phyloP scores from a whole-genome alignment of 2,797 vertebrate species.

The Chaenodraco wilsoni region DNA sequence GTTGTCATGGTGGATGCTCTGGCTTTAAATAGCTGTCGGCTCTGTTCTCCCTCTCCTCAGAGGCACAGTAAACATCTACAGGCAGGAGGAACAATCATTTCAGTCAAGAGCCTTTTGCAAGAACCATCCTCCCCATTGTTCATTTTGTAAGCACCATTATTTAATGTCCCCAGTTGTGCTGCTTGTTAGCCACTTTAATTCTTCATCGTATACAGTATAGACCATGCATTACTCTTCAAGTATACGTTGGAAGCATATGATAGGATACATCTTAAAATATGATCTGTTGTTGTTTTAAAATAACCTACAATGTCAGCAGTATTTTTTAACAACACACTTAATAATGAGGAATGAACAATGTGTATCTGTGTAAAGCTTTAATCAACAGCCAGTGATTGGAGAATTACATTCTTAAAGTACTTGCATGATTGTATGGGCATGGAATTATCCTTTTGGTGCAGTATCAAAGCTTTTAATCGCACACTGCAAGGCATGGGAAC shows the following conservation, averaged over 20 bases:
- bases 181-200: neutral
- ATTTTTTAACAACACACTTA: neutral
- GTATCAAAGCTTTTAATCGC: slow-evolving; percentile 47
- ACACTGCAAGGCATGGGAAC: slow-evolving; percentile 8
- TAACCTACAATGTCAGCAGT: slow-evolving; percentile 1
- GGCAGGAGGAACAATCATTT: slow-evolving; percentile 49
- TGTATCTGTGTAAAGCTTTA: neutral
- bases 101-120: slow-evolving; percentile 32
- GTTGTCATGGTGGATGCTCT: slow-evolving; percentile 64
- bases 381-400: neutral
- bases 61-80: slow-evolving; percentile 50
- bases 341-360: neutral
- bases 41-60: slow-evolving; percentile 44
- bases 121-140: slow-evolving; percentile 23
- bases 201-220: neutral
- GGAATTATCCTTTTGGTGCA: slow-evolving; percentile 40
- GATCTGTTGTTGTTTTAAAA: neutral
- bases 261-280: neutral
- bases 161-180: slow-evolving; percentile 13
- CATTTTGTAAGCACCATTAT: slow-evolving; percentile 13
- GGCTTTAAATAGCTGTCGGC: slow-evolving; percentile 60
- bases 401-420: slow-evolving; percentile 18
- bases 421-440: slow-evolving; percentile 36
- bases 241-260: slow-evolving; percentile 2
- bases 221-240: neutral